These are phyloP conservation scores for Nicator chloris DNA, from an alignment of 2,113 vertebrate genomes.

Conservation along the genomic window DNA sequence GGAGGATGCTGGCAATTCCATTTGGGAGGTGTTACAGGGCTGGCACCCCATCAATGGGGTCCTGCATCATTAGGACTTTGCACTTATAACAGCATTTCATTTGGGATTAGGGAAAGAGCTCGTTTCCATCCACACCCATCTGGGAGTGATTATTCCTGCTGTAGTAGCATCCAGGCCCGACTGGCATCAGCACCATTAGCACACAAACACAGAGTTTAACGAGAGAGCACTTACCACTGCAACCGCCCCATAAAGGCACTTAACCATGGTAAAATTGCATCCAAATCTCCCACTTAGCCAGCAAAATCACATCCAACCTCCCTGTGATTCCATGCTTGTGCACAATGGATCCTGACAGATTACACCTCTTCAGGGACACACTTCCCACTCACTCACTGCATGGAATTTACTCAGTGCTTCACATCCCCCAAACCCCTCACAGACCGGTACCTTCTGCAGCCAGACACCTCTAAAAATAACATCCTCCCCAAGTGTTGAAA, in stretches of 20 bases:
- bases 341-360: background rate
- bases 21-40: background rate
- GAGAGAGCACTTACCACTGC: background rate
- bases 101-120: background rate
- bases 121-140: slow-evolving; percentile 10
- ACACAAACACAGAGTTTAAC: background rate
- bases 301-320: background rate
- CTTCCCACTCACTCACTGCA: background rate
- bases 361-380: background rate
- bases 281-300: background rate
- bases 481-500: slow-evolving; percentile 29
- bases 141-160: slow-evolving; percentile 8
- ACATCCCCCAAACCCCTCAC: background rate
- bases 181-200: slow-evolving; percentile 6
- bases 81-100: background rate
- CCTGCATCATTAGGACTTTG: background rate
- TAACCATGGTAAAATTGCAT: background rate
- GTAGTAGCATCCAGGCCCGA: background rate
- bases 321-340: background rate
- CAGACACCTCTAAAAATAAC: slow-evolving; percentile 50
- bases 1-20: background rate
- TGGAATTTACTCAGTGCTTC: fast-evolving
- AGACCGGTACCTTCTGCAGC: background rate
- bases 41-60: background rate
- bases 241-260: background rate